A percentile compares a stretch with the other conserved stretches of the same genome.
Conservation (phyloP, 2,797 vertebrate species). For the Streptopelia turtur region DNA sequence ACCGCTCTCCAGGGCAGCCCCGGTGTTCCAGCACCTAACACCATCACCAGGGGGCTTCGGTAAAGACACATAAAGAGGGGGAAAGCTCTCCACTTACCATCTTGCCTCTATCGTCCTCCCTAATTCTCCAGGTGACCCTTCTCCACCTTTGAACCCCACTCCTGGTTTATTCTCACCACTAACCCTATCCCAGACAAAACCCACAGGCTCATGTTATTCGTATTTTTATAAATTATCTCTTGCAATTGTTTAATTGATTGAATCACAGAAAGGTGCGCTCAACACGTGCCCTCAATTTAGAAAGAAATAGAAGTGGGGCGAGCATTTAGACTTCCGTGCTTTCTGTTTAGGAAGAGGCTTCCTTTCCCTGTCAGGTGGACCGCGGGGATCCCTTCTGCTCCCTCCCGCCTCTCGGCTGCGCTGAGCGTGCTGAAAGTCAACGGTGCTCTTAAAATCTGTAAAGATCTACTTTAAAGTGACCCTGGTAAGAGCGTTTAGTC, state of each 20-base stretch:
- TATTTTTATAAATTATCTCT: neutral
- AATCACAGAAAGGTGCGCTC: neutral
- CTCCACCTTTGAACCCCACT: neutral
- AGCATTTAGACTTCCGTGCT: neutral
- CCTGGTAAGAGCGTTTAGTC: neutral
- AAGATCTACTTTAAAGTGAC: neutral
- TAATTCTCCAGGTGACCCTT: no score
- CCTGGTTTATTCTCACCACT: accelerated
- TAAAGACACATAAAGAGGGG: accelerated
- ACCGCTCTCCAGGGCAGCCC: no score
- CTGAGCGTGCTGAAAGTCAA: neutral
- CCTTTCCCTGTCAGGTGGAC: neutral
- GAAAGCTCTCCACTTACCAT: neutral
- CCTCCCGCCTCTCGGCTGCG: neutral
- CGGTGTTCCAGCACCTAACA: accelerated
- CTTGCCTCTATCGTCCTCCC: accelerated
- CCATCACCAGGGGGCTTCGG: accelerated
- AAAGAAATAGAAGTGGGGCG: neutral
- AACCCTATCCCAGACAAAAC: neutral
- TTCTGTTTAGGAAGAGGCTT: neutral
- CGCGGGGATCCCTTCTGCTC: neutral
- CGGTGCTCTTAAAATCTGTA: neutral
- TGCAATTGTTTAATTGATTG: neutral
- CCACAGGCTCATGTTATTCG: accelerated
- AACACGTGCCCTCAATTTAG: neutral